Percentiles rank a stretch among this genome's conserved stretches.
Evolutionary conservation across 2,797 vertebrate species (phyloP).

Genomic region (Iguana delicatissima): DNA sequence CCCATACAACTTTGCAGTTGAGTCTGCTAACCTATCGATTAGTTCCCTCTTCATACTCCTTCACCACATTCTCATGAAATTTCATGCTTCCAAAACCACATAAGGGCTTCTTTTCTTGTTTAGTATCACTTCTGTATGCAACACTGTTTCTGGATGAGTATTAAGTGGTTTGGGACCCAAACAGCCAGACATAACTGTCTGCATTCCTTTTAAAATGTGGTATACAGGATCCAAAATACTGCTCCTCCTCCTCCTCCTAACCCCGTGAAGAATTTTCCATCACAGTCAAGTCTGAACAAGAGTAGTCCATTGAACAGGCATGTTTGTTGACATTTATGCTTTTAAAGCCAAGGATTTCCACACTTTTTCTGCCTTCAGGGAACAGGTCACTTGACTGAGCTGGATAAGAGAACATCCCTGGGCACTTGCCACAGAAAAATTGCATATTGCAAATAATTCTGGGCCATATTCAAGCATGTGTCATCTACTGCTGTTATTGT

Average conservation of each 20-base stretch:
- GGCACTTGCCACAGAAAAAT: not conserved
- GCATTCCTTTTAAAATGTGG: not conserved
- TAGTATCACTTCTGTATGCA: not conserved
- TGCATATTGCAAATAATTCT: not conserved
- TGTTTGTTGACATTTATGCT: not conserved
- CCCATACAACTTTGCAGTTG: not conserved
- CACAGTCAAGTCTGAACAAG: not conserved
- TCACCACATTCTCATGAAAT: not conserved
- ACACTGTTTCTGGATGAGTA: not conserved
- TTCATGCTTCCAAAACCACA: not conserved
- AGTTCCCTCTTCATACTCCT: not conserved
- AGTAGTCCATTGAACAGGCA: not conserved
- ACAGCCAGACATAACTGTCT: not conserved
- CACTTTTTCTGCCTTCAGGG: slow-evolving; percentile 3
- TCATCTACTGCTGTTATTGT: not conserved
- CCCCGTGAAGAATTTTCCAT: not conserved
- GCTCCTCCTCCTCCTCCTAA: too few species aligned
- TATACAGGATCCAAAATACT: not conserved
- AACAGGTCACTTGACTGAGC: not conserved
- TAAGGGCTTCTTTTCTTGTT: not conserved
- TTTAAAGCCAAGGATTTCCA: not conserved
- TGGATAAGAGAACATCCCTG: not conserved
- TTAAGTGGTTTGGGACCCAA: not conserved
- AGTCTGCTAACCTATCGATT: not conserved
- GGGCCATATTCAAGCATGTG: not conserved